Percentiles rank a stretch among this genome's conserved stretches.
phyloP scores from a whole-genome alignment of 2,797 vertebrate genomes.

The Bradypodion pumilum region DNA sequence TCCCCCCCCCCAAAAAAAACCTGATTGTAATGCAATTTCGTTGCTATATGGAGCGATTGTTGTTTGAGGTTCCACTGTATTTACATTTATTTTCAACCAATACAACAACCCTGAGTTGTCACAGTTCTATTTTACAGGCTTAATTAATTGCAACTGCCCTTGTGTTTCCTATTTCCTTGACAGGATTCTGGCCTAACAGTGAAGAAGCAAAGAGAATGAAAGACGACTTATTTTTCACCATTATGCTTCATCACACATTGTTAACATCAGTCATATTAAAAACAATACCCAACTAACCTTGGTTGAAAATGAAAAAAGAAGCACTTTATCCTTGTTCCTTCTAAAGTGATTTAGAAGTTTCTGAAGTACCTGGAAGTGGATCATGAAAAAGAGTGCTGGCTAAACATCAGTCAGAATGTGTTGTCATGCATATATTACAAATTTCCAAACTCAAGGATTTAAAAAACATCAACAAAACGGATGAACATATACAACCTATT shows the following conservation, averaged over 20 bases:
- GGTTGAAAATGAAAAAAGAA: slow-evolving; percentile 94
- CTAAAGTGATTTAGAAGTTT: slow-evolving; percentile 88
- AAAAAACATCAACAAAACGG: background rate
- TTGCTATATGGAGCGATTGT: too few relatives aligned
- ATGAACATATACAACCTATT: background rate
- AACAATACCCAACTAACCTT: slow-evolving; percentile 80
- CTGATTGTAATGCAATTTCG: too few relatives aligned
- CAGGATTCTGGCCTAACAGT: background rate
- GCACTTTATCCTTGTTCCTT: slow-evolving; percentile 89
- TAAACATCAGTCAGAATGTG: slow-evolving; percentile 17
- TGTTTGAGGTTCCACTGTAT: too few relatives aligned
- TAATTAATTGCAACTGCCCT: background rate
- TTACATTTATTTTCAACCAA: background rate
- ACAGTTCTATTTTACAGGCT: background rate
- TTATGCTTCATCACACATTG: background rate
- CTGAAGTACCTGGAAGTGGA: slow-evolving; percentile 87
- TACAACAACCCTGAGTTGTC: background rate
- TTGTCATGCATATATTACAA: background rate
- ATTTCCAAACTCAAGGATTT: background rate
- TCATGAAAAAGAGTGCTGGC: slow-evolving; percentile 47
- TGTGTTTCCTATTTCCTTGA: background rate
- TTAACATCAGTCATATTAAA: slow-evolving; percentile 1
- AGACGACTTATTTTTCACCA: slow-evolving; percentile 1
- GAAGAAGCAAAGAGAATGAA: slow-evolving; percentile 30
- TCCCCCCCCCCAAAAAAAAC: too few relatives aligned